Percentiles rank a stretch among this genome's conserved stretches.
phyloP scores from a whole-genome alignment of 2,797 vertebrate genomes.

The Characodon lateralis region DNA sequence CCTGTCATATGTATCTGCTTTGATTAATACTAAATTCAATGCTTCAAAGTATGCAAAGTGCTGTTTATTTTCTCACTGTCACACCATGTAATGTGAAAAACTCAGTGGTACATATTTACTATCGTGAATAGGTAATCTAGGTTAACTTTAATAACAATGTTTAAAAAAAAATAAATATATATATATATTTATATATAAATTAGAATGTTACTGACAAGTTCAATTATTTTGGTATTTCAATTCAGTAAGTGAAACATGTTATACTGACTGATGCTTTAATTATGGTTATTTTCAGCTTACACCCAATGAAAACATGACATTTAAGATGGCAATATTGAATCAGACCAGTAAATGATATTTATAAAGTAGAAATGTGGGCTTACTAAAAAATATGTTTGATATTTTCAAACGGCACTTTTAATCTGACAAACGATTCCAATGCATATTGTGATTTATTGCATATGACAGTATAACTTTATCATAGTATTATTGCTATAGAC shows the following conservation, averaged over 20 bases:
- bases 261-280: background rate
- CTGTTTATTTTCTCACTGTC: background rate
- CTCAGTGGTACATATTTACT: background rate
- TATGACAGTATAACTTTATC: background rate
- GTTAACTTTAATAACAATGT: background rate
- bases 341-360: background rate
- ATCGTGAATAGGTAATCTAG: background rate
- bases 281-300: background rate
- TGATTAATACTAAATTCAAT: background rate
- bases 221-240: background rate
- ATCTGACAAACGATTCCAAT: background rate
- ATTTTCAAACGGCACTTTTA: background rate
- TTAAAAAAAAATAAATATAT: too few species aligned
- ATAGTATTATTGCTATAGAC: background rate
- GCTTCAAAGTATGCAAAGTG: background rate
- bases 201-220: background rate
- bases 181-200: background rate
- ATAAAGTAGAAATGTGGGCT: background rate
- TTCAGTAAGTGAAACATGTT: background rate
- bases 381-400: background rate
- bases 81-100: background rate
- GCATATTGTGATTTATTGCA: background rate
- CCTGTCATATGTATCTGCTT: too few species aligned
- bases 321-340: background rate
- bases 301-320: background rate